Base-by-base conservation (phyloP, 2,113 vertebrate species). In the Istiophorus platypterus region DNA sequence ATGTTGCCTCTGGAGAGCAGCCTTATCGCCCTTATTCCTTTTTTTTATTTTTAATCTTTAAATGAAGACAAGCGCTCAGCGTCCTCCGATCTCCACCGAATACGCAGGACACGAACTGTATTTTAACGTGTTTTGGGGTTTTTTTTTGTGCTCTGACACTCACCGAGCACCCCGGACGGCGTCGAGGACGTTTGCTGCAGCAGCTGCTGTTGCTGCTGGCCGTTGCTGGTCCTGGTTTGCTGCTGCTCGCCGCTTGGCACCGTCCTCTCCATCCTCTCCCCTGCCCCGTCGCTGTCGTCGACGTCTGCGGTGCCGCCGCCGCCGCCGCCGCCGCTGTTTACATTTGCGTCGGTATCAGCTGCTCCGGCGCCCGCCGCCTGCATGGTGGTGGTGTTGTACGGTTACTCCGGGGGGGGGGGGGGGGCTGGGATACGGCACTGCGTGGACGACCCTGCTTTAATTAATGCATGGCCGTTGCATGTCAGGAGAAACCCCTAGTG, bases 201-300 rank as follows among this genome's bases (percentile, higher is more conserved):
- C 61, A 77, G 84, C 18, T 81, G 79, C 18, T 34, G 31, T 6
- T 34, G 41, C 65, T 49, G 67, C 82, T 82, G 86, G 37, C 91
- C 91, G 31, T 34, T 34, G 31, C 31, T 34, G 31, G n/a, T n/a
- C n/a, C n/a, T n/a, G n/a, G n/a, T n/a, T n/a, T 34, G 31, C 31
- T 34, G 41, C 65, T 49, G 67, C 82, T 82, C 85, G 37, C n/a
- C 91, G 31, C 62, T 61, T 22, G 86, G 42, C 82, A 56, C 82
- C 76, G 88, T 91, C 85, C 82, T 85, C 72, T 93, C 92, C 91
- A 90, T 93, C 92, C 91, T 91, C 79, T 88, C 89, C 78, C 37
- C 80, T 76, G 82, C 75, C 42, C 87, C 78, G 85, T 78, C 72
- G 71, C 70, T 74, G 73, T 66, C 82, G 82, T 85, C 86, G 73